Conservation (phyloP, 2,797 vertebrate genomes). For the Nannoperca obscura region DNA sequence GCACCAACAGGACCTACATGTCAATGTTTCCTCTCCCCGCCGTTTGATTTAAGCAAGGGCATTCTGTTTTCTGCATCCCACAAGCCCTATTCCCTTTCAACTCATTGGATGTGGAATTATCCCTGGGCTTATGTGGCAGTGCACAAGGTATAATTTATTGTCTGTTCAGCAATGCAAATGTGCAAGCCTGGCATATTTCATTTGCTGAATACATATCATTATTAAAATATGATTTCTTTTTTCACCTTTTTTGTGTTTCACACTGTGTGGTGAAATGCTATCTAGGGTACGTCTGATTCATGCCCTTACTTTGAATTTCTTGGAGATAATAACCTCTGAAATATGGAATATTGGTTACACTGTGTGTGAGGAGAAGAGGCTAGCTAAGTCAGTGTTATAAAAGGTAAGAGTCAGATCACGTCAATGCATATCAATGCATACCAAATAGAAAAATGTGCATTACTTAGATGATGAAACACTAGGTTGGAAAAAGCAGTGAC, state of each 20-base stretch:
- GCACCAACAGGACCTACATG: conserved; percentile 63
- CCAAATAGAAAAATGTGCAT: conserved; percentile 58
- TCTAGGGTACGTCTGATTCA: conserved; percentile 64
- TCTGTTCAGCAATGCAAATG: conserved; percentile 86
- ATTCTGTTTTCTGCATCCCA: conserved; percentile 65
- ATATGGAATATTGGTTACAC: conserved; percentile 40
- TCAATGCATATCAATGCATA: conserved; percentile 69
- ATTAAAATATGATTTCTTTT: conserved; percentile 76
- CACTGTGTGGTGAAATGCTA: conserved; percentile 61
- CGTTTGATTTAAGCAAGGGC: conserved; percentile 76
- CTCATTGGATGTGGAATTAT: conserved; percentile 78
- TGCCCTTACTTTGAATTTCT: conserved; percentile 49
- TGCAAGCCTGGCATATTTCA: conserved; percentile 85
- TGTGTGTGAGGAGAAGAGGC: conserved; percentile 20
- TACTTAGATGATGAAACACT: conserved; percentile 58
- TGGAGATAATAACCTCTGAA: conserved; percentile 65
- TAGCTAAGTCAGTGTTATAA: conserved; percentile 46
- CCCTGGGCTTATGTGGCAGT: conserved; percentile 77
- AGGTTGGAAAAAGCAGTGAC: conserved; percentile 45
- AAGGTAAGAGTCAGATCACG: conserved; percentile 36
- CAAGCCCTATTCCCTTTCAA: conserved; percentile 74
- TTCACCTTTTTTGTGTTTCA: conserved; percentile 53
- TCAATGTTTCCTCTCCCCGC: conserved; percentile 56
- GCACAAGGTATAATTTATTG: conserved; percentile 84
- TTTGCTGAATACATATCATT: conserved; percentile 85